Percentiles rank a stretch among this genome's conserved stretches.
Evolutionary conservation across 2,888 invertebrate genomes (phyloP).

Genomic region (Lepidocyrtinus sp.): DNA sequence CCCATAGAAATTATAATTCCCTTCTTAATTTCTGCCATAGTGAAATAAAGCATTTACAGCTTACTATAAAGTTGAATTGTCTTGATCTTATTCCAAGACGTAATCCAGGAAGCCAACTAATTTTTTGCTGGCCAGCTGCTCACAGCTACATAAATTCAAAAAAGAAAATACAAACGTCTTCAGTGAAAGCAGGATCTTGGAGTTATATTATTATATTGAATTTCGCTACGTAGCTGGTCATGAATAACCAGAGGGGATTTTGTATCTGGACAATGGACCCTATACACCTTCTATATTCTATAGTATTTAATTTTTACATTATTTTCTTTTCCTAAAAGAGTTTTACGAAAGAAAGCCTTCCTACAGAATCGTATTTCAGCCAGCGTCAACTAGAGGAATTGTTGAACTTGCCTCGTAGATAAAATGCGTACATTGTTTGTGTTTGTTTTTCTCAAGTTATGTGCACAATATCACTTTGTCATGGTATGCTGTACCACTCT

Average conservation of each 20-base stretch:
- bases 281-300: too few relatives aligned
- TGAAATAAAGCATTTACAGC: background rate
- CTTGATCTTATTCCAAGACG: slow-evolving; percentile 4
- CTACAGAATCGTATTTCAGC: background rate
- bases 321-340: too few relatives aligned
- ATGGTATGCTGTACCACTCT: background rate
- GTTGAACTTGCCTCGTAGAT: slow-evolving; percentile 4
- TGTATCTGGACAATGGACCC: background rate
- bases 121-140: slow-evolving; percentile 5
- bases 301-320: too few relatives aligned
- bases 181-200: too few relatives aligned
- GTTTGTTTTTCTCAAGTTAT: slow-evolving; percentile 9
- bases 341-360: background rate
- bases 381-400: background rate
- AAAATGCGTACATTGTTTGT: background rate
- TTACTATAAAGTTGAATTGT: background rate
- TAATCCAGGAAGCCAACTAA: slow-evolving; percentile 9
- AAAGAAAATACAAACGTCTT: background rate
- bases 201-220: too few relatives aligned
- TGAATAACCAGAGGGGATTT: too few relatives aligned
- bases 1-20: background rate
- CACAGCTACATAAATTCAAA: slow-evolving; percentile 1
- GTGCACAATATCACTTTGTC: background rate
- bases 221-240: too few relatives aligned
- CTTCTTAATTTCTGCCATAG: background rate